Base-by-base conservation (phyloP, 2,797 vertebrate genomes). In the Xyrichtys novacula region DNA sequence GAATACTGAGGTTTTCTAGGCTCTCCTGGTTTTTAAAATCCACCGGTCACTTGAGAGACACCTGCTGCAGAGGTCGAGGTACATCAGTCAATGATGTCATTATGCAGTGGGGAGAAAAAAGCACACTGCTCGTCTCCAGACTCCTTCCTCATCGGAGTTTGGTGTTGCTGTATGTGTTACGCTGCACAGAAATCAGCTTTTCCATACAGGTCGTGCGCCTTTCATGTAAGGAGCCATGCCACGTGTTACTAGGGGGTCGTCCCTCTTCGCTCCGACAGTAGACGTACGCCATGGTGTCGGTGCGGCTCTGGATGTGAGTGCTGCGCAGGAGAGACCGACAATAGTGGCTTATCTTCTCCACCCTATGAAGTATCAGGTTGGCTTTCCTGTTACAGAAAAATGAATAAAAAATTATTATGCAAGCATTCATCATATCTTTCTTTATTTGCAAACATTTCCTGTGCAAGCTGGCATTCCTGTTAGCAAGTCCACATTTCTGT, bases 301-400 rank as follows among this genome's bases (percentile, higher is more conserved):
- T 96, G n/a, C 96, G 96, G 87, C 96, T 97, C 94, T 98, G 97
- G 90, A 99, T 98, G 88, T 97, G 95, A 76, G 95, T 92, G 49
- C 97, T 98, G 78, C 93, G 93, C n/a, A 99, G 93, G 64, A 99
- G 94, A 31, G 95, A 94, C 0, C 96, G 93, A 74, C 96, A 96
- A 73, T 93, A 94, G 80, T 95, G 94, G 74, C 95, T 94, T 59
- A 99, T 96, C 85, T 95, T 95, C 56, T 98, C 97, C 82, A 96
- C 93, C 32, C 97, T 88, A 52, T 96, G 91, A 6, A 99, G 94
- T 82, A 98, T 97, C 91, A 99, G 89, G 83, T 97, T 97, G 48
- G 97, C 97, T 92, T 99, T 99, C 81, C 98, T 99, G 22, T 89
- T 71, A 28, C 72, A 19, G 15, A 6, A 25, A 4, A 59, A n/a